Evolutionary conservation across 2,113 vertebrate species (phyloP).

Genomic region (Xyliphius kryptos): DNA sequence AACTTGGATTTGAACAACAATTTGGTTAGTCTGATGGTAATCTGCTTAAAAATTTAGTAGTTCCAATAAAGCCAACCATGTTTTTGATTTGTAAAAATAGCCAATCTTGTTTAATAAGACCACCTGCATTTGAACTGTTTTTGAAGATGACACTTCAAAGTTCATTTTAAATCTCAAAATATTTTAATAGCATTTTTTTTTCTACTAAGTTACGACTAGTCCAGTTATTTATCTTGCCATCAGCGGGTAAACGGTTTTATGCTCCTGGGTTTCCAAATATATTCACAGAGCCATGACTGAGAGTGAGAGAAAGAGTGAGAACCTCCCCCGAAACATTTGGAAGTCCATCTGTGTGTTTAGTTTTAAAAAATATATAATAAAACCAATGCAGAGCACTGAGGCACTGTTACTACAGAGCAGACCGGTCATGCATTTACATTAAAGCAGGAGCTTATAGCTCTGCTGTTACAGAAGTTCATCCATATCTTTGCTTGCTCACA

Average conservation of each 20-base stretch:
- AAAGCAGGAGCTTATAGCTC: conserved; percentile 27
- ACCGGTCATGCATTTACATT: conserved; percentile 38
- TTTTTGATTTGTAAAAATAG: too few relatives aligned
- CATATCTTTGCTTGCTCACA: conserved; percentile 31
- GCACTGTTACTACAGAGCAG: background rate
- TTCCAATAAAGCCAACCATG: too few relatives aligned
- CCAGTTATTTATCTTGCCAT: conserved; percentile 11
- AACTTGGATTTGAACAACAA: too few relatives aligned
- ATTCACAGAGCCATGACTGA: conserved; percentile 34
- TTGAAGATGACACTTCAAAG: too few relatives aligned
- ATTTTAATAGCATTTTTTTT: background rate
- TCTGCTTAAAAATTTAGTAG: too few relatives aligned
- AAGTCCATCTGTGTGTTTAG: conserved; percentile 44
- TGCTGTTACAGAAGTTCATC: conserved; percentile 32
- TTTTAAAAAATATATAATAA: conserved; percentile 2
- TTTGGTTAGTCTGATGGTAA: too few relatives aligned
- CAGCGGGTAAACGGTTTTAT: conserved; percentile 28
- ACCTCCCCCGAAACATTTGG: conserved; percentile 50
- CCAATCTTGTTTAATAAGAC: too few relatives aligned
- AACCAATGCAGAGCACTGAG: conserved; percentile 3
- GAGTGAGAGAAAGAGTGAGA: conserved; percentile 19
- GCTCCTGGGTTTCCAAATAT: conserved; percentile 39
- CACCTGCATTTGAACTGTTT: too few relatives aligned
- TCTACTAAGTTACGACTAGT: conserved; percentile 17
- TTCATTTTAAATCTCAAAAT: too few relatives aligned